These are phyloP conservation scores for Hanleya hanleyi DNA, from an alignment of 2,888 invertebrate species.

Conservation along the genomic window DNA sequence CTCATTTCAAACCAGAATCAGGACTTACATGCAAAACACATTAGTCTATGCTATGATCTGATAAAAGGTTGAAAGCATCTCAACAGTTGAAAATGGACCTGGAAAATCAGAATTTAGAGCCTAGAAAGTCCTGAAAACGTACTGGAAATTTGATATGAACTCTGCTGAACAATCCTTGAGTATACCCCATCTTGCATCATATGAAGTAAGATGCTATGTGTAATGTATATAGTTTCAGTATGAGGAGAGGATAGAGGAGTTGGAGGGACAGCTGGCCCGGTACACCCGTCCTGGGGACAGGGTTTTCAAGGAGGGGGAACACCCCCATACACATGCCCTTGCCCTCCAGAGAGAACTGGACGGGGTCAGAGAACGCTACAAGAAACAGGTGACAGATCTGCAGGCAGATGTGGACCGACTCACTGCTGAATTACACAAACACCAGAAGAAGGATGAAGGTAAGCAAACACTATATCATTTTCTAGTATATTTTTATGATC, in stretches of 20 bases:
- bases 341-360: constrained; percentile 68
- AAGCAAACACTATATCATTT: background rate
- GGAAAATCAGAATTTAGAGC: too few species aligned
- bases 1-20: too few species aligned
- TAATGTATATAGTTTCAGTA: constrained; percentile 61
- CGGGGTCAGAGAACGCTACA: constrained; percentile 60
- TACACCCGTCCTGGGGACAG: too few species aligned
- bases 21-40: too few species aligned
- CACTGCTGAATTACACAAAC: constrained; percentile 18
- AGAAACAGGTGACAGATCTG: constrained; percentile 58
- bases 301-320: constrained; percentile 44
- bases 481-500: background rate
- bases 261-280: constrained; percentile 59
- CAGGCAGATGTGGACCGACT: constrained; percentile 57
- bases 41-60: too few species aligned
- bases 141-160: too few species aligned
- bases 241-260: constrained; percentile 66
- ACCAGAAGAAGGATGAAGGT: constrained; percentile 44
- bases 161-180: too few species aligned
- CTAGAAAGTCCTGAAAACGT: too few species aligned
- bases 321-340: constrained; percentile 63
- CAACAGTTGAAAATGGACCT: too few species aligned
- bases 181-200: too few species aligned
- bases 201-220: too few species aligned
- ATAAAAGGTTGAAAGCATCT: too few species aligned